Evolutionary conservation across 2,888 invertebrate species (phyloP).

Genomic region (Quadriops clusia): DNA sequence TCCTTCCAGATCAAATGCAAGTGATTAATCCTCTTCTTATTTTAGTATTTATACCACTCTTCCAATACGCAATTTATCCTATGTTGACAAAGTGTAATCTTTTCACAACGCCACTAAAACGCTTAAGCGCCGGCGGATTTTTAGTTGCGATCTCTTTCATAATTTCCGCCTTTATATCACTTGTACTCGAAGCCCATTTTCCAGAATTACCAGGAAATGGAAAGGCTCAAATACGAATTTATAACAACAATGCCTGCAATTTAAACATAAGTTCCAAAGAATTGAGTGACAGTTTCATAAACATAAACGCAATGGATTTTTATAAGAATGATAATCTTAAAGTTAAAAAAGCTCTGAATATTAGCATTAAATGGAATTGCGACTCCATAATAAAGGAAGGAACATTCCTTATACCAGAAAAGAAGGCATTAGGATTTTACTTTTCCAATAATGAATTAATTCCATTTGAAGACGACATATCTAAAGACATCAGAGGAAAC

Average conservation of each 20-base stretch:
- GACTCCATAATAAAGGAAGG: neutral
- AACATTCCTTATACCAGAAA: constrained; percentile 1
- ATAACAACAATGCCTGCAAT: constrained; percentile 52
- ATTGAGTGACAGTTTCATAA: neutral
- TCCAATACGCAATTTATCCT: constrained; percentile 72
- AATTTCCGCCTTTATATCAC: constrained; percentile 77
- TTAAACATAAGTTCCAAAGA: constrained; percentile 18
- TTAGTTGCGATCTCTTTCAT: constrained; percentile 76
- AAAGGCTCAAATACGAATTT: constrained; percentile 54
- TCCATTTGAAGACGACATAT: no score
- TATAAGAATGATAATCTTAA: constrained; percentile 9
- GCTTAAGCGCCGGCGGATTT: constrained; percentile 78
- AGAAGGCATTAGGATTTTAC: constrained; percentile 9
- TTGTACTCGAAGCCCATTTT: constrained; percentile 60
- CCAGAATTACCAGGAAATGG: constrained; percentile 44
- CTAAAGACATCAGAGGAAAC: no score
- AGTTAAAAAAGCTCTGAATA: neutral
- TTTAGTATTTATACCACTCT: constrained; percentile 73
- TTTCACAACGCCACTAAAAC: constrained; percentile 68
- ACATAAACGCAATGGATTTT: constrained; percentile 6
- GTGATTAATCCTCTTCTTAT: constrained; percentile 82
- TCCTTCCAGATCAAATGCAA: constrained; percentile 93
- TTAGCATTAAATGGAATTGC: constrained; percentile 1
- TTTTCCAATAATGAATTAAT: no score
- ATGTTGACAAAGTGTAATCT: constrained; percentile 45